These are phyloP conservation scores for Drosophila birchii DNA, from an alignment of 2,888 invertebrate genomes.

Conservation along the genomic window DNA sequence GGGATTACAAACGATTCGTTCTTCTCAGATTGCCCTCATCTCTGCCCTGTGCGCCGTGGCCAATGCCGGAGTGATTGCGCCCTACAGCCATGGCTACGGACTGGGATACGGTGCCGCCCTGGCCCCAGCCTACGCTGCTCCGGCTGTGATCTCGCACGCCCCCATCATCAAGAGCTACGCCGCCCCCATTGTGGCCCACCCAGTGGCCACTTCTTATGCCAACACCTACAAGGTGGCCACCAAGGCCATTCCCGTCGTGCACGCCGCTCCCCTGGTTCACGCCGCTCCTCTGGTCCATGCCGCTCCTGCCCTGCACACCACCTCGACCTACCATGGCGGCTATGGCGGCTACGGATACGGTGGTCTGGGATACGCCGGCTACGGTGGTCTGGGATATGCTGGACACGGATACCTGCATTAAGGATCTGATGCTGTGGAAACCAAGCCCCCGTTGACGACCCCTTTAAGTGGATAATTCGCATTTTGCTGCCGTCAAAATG, in stretches of 20 bases:
- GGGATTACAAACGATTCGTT: constrained; percentile 7
- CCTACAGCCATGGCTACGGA: constrained; percentile 75
- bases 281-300: constrained; percentile 73
- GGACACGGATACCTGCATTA: constrained; percentile 76
- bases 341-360: constrained; percentile 68
- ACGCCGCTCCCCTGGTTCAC: constrained; percentile 72
- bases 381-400: constrained; percentile 64
- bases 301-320: constrained; percentile 82
- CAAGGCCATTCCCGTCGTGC: constrained; percentile 81
- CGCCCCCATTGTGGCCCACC: constrained; percentile 80
- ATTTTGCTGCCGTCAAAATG: constrained; percentile 74
- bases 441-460: constrained; percentile 51
- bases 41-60: constrained; percentile 85
- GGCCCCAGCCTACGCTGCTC: constrained; percentile 77
- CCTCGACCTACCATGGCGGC: constrained; percentile 79
- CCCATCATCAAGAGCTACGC: constrained; percentile 80
- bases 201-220: constrained; percentile 83
- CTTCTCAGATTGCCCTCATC: constrained; percentile 80
- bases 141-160: constrained; percentile 73
- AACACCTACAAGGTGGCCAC: constrained; percentile 84
- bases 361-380: constrained; percentile 72
- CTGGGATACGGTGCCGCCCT: constrained; percentile 76
- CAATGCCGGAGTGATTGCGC: constrained; percentile 84
- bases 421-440: constrained; percentile 7
- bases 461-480: constrained; percentile 42